Evolutionary conservation across 2,113 vertebrate species (phyloP).

Genomic region (Peromyscus californicus): DNA sequence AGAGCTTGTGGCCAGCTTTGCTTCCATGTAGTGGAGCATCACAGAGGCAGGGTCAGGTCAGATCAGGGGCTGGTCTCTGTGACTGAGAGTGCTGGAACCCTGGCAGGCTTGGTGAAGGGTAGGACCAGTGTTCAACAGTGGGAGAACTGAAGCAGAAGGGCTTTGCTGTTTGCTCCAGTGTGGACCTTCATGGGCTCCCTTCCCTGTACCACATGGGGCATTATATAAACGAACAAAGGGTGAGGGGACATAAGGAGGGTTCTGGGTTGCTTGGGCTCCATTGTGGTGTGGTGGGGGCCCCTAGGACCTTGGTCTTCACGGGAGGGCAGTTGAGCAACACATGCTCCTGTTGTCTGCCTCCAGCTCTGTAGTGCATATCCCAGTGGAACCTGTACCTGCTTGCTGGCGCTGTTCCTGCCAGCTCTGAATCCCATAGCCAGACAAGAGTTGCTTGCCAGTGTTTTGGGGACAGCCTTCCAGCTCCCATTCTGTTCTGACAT

Average conservation of each 20-base stretch:
- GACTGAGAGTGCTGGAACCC: neutral
- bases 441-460: neutral
- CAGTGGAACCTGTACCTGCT: accelerated
- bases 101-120: neutral
- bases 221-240: neutral
- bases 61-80: neutral
- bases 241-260: neutral
- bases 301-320: neutral
- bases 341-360: neutral
- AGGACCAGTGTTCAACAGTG: too few relatives aligned
- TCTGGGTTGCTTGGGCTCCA: neutral
- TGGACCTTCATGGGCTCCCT: neutral
- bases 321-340: too few relatives aligned
- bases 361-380: neutral
- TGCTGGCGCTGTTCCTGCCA: neutral
- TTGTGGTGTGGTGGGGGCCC: accelerated
- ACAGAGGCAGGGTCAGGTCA: neutral
- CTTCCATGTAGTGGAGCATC: neutral
- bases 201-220: accelerated
- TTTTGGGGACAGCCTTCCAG: neutral
- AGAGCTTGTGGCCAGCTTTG: neutral
- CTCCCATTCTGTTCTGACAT: neutral
- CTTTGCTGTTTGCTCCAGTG: neutral
- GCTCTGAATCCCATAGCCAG: neutral
- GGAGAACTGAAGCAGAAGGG: neutral